phyloP scores from a whole-genome alignment of 2,797 vertebrate species.

The Pseudocheirus occidentalis region DNA sequence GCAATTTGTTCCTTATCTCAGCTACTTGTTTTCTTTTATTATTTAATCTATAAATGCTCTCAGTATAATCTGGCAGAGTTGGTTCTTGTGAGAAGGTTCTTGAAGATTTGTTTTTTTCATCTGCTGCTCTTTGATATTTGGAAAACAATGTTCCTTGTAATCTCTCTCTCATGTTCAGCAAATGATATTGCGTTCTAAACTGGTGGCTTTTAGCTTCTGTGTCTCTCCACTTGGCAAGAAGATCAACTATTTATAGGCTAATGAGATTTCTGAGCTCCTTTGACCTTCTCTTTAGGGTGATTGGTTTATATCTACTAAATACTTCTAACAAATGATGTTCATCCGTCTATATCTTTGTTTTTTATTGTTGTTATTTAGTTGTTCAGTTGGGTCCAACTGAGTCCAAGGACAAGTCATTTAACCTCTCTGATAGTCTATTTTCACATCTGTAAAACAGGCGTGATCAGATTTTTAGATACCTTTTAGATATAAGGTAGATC shows the following conservation, averaged over 20 bases:
- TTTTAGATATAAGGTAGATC: not conserved
- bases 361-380: too few relatives aligned
- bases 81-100: not conserved
- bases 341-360: too few relatives aligned
- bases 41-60: not conserved
- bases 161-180: not conserved
- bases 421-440: not conserved
- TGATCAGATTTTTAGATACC: not conserved
- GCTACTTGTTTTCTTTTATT: not conserved
- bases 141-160: not conserved
- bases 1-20: not conserved
- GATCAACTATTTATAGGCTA: not conserved
- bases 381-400: not conserved
- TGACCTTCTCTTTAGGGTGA: not conserved
- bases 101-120: not conserved
- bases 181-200: not conserved
- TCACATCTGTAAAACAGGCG: not conserved
- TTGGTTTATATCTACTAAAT: not conserved
- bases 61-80: not conserved
- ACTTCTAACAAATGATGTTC: not conserved
- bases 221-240: not conserved
- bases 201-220: not conserved
- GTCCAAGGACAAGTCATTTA: not conserved
- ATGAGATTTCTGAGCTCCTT: not conserved
- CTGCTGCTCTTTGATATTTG: not conserved